phyloP scores from a whole-genome alignment of 2,888 invertebrate species.

The Pristionchus mayeri region DNA sequence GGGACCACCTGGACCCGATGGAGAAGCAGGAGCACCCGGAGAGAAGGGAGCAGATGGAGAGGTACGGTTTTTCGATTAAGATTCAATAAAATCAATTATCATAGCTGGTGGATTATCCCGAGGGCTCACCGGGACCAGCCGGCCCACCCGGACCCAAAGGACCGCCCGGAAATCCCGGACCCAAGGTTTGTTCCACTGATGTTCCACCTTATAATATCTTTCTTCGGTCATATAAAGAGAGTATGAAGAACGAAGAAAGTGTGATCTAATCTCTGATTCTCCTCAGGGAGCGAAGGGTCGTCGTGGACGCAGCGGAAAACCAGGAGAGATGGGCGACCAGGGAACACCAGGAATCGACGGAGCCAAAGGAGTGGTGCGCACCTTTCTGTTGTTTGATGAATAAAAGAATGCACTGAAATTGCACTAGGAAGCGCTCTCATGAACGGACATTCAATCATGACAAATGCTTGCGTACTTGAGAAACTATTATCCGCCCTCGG shows the following conservation, averaged over 20 bases:
- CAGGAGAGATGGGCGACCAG: conserved; percentile 48
- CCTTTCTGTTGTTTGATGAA: not conserved
- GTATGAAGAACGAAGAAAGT: not conserved
- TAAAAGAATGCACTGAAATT: not conserved
- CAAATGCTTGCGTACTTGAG: not conserved
- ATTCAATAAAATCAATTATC: not conserved
- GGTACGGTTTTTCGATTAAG: not conserved
- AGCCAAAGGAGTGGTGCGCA: not conserved
- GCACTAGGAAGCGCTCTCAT: not conserved
- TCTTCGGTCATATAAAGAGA: not conserved
- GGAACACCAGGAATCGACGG: conserved; percentile 43
- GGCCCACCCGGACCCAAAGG: conserved; percentile 7
- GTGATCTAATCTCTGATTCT: not conserved
- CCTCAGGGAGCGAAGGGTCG: conserved; percentile 35
- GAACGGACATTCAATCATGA: too few relatives aligned
- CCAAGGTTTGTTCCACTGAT: not conserved
- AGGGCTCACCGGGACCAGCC: not conserved
- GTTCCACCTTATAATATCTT: not conserved
- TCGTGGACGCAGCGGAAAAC: not conserved
- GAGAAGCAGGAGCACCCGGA: not conserved
- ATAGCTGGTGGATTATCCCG: not conserved
- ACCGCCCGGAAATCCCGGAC: conserved; percentile 19
- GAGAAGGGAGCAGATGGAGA: conserved; percentile 13
- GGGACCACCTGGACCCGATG: conserved; percentile 31
- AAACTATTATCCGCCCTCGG: not conserved